Percentiles rank a stretch among this genome's conserved stretches.
Evolutionary conservation across 2,113 vertebrate genomes (phyloP).

Genomic region (Rhinolophus ferrumequinum): DNA sequence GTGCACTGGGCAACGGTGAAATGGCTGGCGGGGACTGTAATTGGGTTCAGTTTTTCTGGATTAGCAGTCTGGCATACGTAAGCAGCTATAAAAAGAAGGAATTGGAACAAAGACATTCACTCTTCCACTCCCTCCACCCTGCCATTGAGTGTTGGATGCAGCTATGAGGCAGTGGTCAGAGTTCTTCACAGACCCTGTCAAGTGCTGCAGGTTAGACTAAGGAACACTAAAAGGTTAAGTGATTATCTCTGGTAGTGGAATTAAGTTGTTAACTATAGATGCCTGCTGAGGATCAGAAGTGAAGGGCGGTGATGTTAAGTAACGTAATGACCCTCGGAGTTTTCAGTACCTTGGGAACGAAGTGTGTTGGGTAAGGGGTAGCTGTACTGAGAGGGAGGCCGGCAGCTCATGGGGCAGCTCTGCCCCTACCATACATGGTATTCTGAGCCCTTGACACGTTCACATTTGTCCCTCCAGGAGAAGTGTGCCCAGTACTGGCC

Average conservation of each 20-base stretch:
- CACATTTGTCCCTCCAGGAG: constrained; percentile 86
- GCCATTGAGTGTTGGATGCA: not conserved
- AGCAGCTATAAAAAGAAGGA: not conserved
- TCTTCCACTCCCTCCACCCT: not conserved
- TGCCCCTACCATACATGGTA: not conserved
- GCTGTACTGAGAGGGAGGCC: not conserved
- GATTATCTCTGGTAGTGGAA: not conserved
- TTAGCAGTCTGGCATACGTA: not conserved
- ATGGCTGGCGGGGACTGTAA: not conserved
- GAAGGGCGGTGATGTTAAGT: not conserved
- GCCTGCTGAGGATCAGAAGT: not conserved
- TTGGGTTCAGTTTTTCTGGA: not conserved
- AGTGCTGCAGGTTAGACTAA: not conserved
- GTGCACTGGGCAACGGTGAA: not conserved
- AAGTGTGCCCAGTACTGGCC: constrained; percentile 99
- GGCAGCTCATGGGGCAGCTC: not conserved
- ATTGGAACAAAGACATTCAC: not conserved
- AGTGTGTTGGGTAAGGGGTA: not conserved
- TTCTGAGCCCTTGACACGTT: not conserved
- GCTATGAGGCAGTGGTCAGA: not conserved
- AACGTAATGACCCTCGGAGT: not conserved
- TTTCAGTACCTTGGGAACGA: not conserved
- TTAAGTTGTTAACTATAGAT: not conserved
- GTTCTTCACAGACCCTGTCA: not conserved
- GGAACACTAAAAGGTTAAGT: not conserved